Percentiles rank a stretch among this genome's conserved stretches.
Evolutionary conservation across 2,113 vertebrate species (phyloP).

Genomic region (Apodemus speciosus): DNA sequence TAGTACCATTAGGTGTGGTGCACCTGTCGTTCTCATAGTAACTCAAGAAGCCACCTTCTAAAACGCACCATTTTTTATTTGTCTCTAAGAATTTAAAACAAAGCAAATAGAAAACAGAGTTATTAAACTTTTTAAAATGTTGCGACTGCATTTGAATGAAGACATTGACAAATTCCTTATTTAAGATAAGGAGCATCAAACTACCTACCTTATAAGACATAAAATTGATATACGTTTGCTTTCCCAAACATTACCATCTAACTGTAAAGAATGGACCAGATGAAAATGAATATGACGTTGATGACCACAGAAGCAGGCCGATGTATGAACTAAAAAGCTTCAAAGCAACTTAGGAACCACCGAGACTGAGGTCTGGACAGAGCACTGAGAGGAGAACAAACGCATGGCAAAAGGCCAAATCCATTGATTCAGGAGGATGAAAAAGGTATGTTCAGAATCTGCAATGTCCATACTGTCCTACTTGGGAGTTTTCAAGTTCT

Average conservation of each 20-base stretch:
- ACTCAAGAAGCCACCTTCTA: slow-evolving; percentile 94
- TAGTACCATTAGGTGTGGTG: slow-evolving; percentile 88
- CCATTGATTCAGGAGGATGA: neutral
- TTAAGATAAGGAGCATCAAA: neutral
- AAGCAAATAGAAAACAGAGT: slow-evolving; percentile 41
- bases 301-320: neutral
- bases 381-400: neutral
- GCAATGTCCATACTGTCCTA: neutral
- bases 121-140: neutral
- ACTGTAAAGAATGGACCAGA: neutral
- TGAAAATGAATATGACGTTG: neutral
- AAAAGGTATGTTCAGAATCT: neutral
- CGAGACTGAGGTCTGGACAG: neutral
- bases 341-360: neutral
- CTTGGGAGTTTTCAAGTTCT: neutral
- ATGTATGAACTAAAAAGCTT: neutral
- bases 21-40: slow-evolving; percentile 94
- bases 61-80: slow-evolving; percentile 93
- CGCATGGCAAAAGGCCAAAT: neutral
- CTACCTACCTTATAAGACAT: neutral
- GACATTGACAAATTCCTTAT: neutral
- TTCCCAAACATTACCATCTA: neutral
- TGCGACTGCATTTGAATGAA: neutral
- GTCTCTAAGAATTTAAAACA: slow-evolving; percentile 87
- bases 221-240: neutral